Percentiles rank a stretch among this genome's conserved stretches.
These are phyloP conservation scores for Enhydra lutris DNA, from an alignment of 2,113 vertebrate species.

Conservation along the genomic window DNA sequence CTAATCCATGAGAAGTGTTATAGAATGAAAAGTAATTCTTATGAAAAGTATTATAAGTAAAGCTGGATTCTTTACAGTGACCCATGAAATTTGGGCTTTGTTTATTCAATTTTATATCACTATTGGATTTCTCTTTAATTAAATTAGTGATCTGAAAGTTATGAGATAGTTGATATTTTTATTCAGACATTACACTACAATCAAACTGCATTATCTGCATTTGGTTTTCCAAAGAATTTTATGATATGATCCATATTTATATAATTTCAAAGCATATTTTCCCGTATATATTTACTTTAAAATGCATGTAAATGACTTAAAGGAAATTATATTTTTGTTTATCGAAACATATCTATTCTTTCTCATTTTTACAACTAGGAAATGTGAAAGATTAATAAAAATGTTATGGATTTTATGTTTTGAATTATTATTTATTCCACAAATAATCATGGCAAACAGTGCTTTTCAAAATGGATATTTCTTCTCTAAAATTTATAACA, in stretches of 20 bases:
- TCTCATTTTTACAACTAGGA: background rate
- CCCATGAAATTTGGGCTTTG: background rate
- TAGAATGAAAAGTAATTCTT: background rate
- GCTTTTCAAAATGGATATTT: constrained; percentile 21
- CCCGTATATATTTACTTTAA: background rate
- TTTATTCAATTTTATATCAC: background rate
- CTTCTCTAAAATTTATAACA: background rate
- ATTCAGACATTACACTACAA: background rate
- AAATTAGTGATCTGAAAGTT: constrained; percentile 11
- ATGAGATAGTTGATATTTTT: background rate
- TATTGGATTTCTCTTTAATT: background rate
- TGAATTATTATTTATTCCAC: background rate
- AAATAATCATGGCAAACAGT: constrained; percentile 19
- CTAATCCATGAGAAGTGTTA: background rate
- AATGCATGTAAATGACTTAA: background rate
- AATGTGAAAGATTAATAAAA: constrained; percentile 1
- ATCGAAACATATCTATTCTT: background rate
- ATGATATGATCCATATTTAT: background rate
- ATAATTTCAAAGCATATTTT: background rate
- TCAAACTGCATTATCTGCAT: background rate
- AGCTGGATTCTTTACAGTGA: background rate
- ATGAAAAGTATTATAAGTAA: background rate
- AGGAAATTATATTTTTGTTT: background rate
- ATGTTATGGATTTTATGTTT: background rate
- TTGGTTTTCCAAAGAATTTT: background rate